Evolutionary conservation across 1,140 invertebrate species (phyloP).

Genomic region (Dinothrombium tinctorium): DNA sequence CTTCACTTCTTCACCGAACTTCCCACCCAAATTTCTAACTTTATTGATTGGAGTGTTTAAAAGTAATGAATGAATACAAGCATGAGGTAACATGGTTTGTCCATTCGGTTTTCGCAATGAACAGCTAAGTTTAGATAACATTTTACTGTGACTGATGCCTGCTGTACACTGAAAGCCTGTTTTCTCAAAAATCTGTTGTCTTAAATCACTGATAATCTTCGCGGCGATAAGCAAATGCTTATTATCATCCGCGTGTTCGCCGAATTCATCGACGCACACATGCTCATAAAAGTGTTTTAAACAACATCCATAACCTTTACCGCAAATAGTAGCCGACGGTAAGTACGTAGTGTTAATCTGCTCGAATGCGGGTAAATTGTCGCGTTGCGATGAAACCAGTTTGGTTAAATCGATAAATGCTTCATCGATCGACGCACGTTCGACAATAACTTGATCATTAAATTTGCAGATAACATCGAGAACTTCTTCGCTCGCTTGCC

Average conservation of each 20-base stretch:
- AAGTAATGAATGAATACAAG: constrained; percentile 35
- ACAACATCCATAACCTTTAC: constrained; percentile 6
- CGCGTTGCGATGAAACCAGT: constrained; percentile 25
- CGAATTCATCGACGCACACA: no score
- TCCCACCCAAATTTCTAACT: constrained; percentile 55
- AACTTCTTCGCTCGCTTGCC: constrained; percentile 71
- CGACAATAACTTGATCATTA: constrained; percentile 27
- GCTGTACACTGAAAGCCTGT: constrained; percentile 86
- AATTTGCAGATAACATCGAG: constrained; percentile 59
- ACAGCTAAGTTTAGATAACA: constrained; percentile 71
- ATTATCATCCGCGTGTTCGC: constrained; percentile 20
- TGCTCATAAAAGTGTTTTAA: constrained; percentile 6
- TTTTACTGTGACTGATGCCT: constrained; percentile 85
- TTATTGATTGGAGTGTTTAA: constrained; percentile 31
- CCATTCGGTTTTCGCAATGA: constrained; percentile 63
- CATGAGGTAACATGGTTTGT: constrained; percentile 59
- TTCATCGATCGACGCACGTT: constrained; percentile 86
- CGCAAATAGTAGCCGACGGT: constrained; percentile 16
- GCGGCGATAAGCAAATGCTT: constrained; percentile 50
- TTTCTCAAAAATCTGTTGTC: constrained; percentile 32
- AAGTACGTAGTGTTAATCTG: constrained; percentile 11
- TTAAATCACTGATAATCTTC: constrained; percentile 58
- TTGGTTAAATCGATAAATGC: constrained; percentile 81
- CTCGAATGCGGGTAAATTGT: neutral
- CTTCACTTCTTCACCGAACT: constrained; percentile 49